phyloP scores from a whole-genome alignment of 2,888 invertebrate genomes.

The Leistus spinibarbis region DNA sequence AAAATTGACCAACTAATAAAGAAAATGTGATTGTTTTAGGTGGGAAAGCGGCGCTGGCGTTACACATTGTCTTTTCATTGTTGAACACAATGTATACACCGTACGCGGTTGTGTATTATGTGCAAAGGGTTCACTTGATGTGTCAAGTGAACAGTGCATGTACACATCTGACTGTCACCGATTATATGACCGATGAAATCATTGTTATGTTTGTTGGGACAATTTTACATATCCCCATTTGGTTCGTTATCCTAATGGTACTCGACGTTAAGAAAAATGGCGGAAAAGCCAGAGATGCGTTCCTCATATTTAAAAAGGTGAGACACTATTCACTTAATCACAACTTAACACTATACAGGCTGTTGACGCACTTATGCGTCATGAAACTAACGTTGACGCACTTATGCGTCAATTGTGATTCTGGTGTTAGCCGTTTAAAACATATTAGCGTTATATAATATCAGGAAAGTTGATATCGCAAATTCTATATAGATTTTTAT shows the following conservation, averaged over 20 bases:
- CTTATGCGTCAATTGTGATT: no score
- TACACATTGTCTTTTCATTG: slow-evolving; percentile 76
- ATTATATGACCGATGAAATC: slow-evolving; percentile 75
- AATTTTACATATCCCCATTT: slow-evolving; percentile 71
- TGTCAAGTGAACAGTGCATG: slow-evolving; percentile 74
- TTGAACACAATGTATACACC: slow-evolving; percentile 82
- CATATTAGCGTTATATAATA: no score
- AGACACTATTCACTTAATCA: slow-evolving; percentile 19
- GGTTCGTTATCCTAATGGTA: slow-evolving; percentile 66
- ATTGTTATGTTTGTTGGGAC: slow-evolving; percentile 70
- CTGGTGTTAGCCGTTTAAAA: no score
- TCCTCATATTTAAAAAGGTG: slow-evolving; percentile 57
- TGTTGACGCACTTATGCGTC: no score
- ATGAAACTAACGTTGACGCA: no score
- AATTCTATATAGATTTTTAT: no score
- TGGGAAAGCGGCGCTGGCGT: slow-evolving; percentile 68
- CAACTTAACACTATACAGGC: neutral
- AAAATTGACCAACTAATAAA: neutral
- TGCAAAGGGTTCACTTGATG: slow-evolving; percentile 76
- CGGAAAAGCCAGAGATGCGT: slow-evolving; percentile 61
- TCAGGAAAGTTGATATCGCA: no score
- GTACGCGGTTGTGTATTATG: slow-evolving; percentile 81
- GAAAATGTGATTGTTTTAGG: slow-evolving; percentile 59
- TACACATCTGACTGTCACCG: slow-evolving; percentile 66
- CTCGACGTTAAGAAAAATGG: slow-evolving; percentile 74